Percentiles rank a stretch among this genome's conserved stretches.
Conservation (phyloP, 1,140 invertebrate species). For the Zaprionus tsacasi region DNA sequence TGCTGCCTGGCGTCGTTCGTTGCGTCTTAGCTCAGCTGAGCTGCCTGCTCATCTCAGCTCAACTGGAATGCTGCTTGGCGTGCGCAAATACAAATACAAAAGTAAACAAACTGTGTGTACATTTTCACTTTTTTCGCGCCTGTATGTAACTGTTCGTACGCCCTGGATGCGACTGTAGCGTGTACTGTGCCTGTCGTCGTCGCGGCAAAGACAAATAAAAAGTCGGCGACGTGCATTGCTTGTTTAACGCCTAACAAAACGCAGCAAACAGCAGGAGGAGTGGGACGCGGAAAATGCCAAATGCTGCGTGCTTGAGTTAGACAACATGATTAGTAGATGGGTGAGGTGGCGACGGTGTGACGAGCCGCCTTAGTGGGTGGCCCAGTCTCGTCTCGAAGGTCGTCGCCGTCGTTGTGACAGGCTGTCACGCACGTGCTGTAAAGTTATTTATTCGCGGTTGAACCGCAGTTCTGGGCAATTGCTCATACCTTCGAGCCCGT, state of each 20-base stretch:
- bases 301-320: conserved; percentile 31
- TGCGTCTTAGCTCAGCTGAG: conserved; percentile 9
- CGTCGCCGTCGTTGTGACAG: conserved; percentile 30
- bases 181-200: conserved; percentile 20
- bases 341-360: background rate
- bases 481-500: background rate
- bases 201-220: conserved; percentile 71
- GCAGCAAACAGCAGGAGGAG: background rate
- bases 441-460: conserved; percentile 57
- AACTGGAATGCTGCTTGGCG: conserved; percentile 43
- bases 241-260: conserved; percentile 52
- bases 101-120: conserved; percentile 75
- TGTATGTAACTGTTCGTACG: background rate
- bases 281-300: conserved; percentile 13
- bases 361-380: background rate
- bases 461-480: conserved; percentile 37
- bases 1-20: conserved; percentile 7
- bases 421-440: conserved; percentile 59
- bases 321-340: conserved; percentile 14
- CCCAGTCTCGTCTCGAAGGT: conserved; percentile 12
- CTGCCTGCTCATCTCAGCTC: conserved; percentile 6
- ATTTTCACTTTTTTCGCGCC: conserved; percentile 70
- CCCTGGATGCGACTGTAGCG: conserved; percentile 16
- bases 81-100: conserved; percentile 62
- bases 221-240: conserved; percentile 71